Base-by-base conservation (phyloP, 2,888 invertebrate species). In the Gymnocheta viridis region DNA sequence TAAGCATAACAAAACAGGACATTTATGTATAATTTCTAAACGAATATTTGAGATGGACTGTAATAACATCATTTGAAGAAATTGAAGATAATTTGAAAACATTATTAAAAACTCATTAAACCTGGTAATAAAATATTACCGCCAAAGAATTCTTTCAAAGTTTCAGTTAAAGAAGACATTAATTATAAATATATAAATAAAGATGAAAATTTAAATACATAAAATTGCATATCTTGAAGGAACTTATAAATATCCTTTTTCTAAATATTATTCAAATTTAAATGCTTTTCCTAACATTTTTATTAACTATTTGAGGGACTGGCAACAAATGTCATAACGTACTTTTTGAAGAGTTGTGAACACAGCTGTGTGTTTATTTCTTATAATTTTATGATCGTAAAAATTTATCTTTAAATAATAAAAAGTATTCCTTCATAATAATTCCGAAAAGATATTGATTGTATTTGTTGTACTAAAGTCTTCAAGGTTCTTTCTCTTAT, bases 281-380 rank as follows among this genome's bases (percentile, higher is more conserved):
- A 2, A 44, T n/a, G 1, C 4, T 38, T 4, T 27, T 4, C 2
- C 19, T 6, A 47, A 14, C n/a, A 41, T 54, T 49, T 74, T 74
- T 32, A n/a, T 64, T 19, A 38, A 49, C 17, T 38, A 14, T 74
- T 74, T 51, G n/a, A 74, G 27, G 12, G 19, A n/a, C 22, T 22
- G 24, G 24, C 17, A 73, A 56, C 64, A 66, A 66, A 54, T 66
- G 54, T 29, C 27, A 4, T 35, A 22, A 35, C 47, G 19, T 17
- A 41, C 0, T 32, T 51, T 47, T 54, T 10, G 12, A 49, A 14
- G 12, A 54, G 17, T 41, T 66, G 64, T 76, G 54, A 66, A 12
- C 74, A 74, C 74, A 76, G 74, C 74, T 76, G 74, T 66, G 74
- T 51, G n/a, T 41, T 64, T 29, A 74, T 29, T 54, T 64, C 54